phyloP scores from a whole-genome alignment of 2,797 vertebrate genomes.

The Vipera latastei region DNA sequence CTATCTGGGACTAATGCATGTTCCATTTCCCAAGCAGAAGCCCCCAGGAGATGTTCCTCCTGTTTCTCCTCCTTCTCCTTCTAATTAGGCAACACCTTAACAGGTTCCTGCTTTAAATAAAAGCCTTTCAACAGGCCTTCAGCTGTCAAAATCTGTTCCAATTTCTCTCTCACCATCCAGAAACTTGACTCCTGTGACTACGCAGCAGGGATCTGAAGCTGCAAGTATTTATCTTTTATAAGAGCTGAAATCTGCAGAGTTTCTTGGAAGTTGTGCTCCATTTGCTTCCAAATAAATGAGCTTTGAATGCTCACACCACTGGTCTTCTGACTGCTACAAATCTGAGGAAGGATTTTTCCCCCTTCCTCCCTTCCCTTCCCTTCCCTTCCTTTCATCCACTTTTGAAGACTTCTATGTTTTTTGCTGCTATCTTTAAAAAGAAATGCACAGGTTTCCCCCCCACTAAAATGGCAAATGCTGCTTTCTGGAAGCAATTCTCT shows the following conservation, averaged over 20 bases:
- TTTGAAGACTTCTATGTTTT: neutral
- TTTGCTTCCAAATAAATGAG: conserved; percentile 56
- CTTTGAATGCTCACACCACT: conserved; percentile 23
- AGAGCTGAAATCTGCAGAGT: conserved; percentile 9
- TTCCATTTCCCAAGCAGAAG: conserved; percentile 70
- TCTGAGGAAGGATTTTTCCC: too few relatives aligned
- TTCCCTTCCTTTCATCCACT: neutral
- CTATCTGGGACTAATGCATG: conserved; percentile 61
- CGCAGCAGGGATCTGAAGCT: neutral
- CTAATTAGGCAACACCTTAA: conserved; percentile 71
- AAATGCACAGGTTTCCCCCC: neutral
- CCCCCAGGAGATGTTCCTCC: conserved; percentile 54
- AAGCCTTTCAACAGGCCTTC: conserved; percentile 60
- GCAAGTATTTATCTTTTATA: conserved; percentile 31
- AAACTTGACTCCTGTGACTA: conserved; percentile 24
- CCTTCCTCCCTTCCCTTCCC: neutral
- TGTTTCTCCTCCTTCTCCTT: neutral
- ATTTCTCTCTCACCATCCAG: conserved; percentile 24
- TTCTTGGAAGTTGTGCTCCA: conserved; percentile 54
- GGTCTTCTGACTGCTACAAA: neutral
- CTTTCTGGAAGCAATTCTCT: neutral
- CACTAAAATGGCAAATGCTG: neutral
- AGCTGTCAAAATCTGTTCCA: conserved; percentile 27
- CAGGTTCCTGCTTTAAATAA: conserved; percentile 67
- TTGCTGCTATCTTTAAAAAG: neutral